Evolutionary conservation across 2,113 vertebrate species (phyloP).

Genomic region (Epinephelus cyanopodus): DNA sequence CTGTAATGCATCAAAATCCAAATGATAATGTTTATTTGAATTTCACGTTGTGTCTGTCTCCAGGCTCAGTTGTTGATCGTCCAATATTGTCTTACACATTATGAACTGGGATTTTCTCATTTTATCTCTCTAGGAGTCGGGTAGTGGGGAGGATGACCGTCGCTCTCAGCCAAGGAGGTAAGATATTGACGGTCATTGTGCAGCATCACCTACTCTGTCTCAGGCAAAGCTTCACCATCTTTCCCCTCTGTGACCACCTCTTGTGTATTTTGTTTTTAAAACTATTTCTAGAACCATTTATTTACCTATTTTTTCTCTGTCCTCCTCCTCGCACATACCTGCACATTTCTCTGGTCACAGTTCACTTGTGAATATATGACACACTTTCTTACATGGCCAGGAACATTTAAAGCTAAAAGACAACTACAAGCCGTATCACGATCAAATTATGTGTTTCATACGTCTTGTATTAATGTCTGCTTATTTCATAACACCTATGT

Average conservation of each 20-base stretch:
- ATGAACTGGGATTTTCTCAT: conserved; percentile 13
- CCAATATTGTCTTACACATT: not conserved
- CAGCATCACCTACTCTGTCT: not conserved
- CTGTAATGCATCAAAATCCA: not conserved
- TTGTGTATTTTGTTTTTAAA: no score
- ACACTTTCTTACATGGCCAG: no score
- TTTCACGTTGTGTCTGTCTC: not conserved
- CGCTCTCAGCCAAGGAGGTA: conserved; percentile 97
- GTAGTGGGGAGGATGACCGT: conserved; percentile 96
- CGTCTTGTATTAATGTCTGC: no score
- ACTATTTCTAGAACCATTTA: no score
- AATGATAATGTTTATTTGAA: not conserved
- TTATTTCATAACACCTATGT: no score
- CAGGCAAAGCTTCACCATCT: not conserved
- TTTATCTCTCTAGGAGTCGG: conserved; percentile 89
- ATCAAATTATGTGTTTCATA: no score
- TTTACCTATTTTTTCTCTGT: no score
- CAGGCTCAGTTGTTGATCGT: not conserved
- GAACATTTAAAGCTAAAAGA: no score
- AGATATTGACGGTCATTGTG: conserved; percentile 35
- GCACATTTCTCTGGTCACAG: no score
- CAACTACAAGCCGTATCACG: no score
- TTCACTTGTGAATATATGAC: no score
- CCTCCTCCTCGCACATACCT: no score
- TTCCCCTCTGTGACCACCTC: not conserved